Conservation (phyloP, 2,888 invertebrate genomes). For the Corbicula japonica region DNA sequence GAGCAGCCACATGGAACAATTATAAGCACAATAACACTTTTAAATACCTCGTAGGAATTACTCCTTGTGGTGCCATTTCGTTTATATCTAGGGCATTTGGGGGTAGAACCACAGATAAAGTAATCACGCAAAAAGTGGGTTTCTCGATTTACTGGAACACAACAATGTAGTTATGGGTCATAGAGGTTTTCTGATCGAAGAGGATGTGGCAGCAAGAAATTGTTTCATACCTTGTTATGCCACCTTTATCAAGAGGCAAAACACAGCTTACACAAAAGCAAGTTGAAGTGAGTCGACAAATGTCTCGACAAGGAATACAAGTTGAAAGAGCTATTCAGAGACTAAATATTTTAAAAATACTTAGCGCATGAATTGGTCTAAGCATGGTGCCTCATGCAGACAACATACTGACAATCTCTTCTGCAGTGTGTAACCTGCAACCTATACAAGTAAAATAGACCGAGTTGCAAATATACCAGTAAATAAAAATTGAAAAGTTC, state of each 20-base stretch:
- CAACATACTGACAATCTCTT: too few species aligned
- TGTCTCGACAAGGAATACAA: not conserved
- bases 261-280: constrained; percentile 2
- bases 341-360: too few species aligned
- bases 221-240: constrained; percentile 1
- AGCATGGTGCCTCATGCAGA: too few species aligned
- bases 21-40: constrained; percentile 4
- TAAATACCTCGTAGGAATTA: too few species aligned
- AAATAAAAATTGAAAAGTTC: too few species aligned
- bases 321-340: not conserved
- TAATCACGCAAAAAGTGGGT: constrained; percentile 2
- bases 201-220: constrained; percentile 2
- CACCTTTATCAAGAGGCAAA: not conserved
- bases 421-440: too few species aligned
- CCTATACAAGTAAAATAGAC: too few species aligned
- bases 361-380: too few species aligned
- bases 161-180: not conserved
- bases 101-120: constrained; percentile 1
- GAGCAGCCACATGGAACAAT: constrained; percentile 2
- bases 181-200: not conserved
- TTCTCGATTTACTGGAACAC: constrained; percentile 4
- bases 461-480: too few species aligned
- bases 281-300: constrained; percentile 4
- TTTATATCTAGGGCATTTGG: constrained; percentile 1
- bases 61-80: constrained; percentile 2